Conservation (phyloP, 37 sponge, comb jelly and placozoan genomes). For the Spongilla lacustris region DNA sequence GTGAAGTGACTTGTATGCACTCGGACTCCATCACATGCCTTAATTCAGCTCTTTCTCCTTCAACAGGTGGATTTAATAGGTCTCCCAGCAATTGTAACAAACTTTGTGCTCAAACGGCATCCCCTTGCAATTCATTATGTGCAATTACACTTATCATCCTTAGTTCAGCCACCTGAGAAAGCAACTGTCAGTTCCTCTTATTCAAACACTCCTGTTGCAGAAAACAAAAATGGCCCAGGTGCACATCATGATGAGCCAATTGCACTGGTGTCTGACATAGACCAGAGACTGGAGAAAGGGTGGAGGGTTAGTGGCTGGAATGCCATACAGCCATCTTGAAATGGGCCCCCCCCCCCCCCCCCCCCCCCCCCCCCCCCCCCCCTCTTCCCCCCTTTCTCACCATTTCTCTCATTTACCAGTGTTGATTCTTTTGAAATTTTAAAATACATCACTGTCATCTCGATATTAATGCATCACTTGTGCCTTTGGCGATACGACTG, state of each 20-base stretch:
- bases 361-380: not conserved
- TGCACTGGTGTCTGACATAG: not conserved
- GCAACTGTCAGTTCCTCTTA: not conserved
- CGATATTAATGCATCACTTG: too few relatives aligned
- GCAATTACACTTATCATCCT: not conserved
- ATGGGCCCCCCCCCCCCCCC: not conserved
- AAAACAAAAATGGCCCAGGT: not conserved
- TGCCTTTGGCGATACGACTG: too few relatives aligned
- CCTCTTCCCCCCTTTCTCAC: too few relatives aligned
- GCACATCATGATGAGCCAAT: not conserved
- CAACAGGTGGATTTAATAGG: conserved; percentile 33
- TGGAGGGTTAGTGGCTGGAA: not conserved
- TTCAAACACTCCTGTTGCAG: too few relatives aligned
- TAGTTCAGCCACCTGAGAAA: not conserved
- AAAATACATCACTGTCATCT: too few relatives aligned
- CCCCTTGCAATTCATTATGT: conserved; percentile 21
- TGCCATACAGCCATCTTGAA: not conserved
- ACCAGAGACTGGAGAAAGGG: not conserved
- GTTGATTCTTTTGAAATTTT: too few relatives aligned
- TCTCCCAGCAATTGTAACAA: conserved; percentile 20
- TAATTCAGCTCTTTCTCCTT: not conserved
- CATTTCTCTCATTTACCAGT: too few relatives aligned
- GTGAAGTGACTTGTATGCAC: not conserved
- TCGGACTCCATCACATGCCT: not conserved
- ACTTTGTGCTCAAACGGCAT: conserved; percentile 17